Percentiles rank a stretch among this genome's conserved stretches.
These are phyloP conservation scores for Drosophila rhopaloa DNA, from an alignment of 1,140 invertebrate genomes.

Conservation along the genomic window DNA sequence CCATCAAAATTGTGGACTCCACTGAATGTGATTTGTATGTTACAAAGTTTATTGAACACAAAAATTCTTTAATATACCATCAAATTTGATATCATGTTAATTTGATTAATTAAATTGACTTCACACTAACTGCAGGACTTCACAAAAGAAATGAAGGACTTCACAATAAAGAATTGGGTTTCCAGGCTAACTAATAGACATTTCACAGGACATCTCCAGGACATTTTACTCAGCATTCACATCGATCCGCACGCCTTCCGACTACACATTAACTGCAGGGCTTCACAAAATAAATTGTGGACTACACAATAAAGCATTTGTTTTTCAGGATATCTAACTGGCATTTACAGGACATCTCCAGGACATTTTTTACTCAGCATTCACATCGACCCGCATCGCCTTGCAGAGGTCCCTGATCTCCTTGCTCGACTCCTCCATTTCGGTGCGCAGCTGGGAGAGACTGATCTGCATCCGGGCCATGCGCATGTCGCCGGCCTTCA, in stretches of 20 bases:
- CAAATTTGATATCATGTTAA: background rate
- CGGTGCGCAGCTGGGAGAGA: constrained; percentile 43
- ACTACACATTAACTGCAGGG: too few species aligned
- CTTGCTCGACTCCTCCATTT: constrained; percentile 56
- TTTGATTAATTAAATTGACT: too few species aligned
- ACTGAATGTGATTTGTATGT: too few species aligned
- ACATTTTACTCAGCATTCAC: constrained; percentile 1
- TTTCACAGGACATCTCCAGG: too few species aligned
- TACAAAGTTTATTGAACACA: background rate
- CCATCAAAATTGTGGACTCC: too few species aligned
- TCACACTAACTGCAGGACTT: too few species aligned
- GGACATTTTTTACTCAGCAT: background rate
- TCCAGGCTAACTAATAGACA: too few species aligned
- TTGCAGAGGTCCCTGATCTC: constrained; percentile 38
- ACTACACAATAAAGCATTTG: too few species aligned
- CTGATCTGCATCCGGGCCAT: constrained; percentile 55
- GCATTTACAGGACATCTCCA: background rate
- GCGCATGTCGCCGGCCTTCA: constrained; percentile 60
- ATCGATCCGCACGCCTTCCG: constrained; percentile 20
- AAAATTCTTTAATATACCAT: background rate
- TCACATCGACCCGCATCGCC: constrained; percentile 15
- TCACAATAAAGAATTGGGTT: too few species aligned
- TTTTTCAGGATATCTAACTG: background rate
- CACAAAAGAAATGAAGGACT: too few species aligned
- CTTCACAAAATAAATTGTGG: too few species aligned